Evolutionary conservation across 92 coral and sea anemone genomes (phyloP).

Genomic region (Palythoa grandis): DNA sequence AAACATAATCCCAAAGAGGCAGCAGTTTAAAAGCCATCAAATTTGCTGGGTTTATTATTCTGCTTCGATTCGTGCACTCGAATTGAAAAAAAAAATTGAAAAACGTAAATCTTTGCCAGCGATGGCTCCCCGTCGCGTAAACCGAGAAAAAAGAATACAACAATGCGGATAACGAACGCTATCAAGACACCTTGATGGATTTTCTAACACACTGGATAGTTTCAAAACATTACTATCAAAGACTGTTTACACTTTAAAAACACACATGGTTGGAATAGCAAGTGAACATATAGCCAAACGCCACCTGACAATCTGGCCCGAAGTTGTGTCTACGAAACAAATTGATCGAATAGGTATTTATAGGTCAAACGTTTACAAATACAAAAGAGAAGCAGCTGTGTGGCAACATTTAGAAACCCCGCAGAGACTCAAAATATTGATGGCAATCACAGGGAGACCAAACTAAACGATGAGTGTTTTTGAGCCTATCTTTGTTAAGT

Average conservation of each 20-base stretch:
- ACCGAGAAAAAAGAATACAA: neutral
- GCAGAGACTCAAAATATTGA: neutral
- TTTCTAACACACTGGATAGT: neutral
- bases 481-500: no score
- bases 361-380: neutral
- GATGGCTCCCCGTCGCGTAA: slow-evolving; percentile 8
- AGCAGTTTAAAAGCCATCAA: no score
- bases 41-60: no score
- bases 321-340: slow-evolving; percentile 28
- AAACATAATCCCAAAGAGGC: no score
- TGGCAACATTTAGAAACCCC: neutral
- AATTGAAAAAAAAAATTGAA: neutral
- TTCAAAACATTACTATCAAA: neutral
- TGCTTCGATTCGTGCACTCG: neutral
- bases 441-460: neutral
- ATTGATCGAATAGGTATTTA: slow-evolving; percentile 1
- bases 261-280: neutral
- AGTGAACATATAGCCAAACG: neutral
- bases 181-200: neutral
- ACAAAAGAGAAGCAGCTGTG: neutral
- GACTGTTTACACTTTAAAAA: neutral
- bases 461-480: neutral
- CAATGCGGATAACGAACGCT: neutral
- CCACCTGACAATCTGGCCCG: neutral
- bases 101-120: neutral